A percentile compares a stretch with the other conserved stretches of the same genome.
These are phyloP conservation scores for Struthidea cinerea DNA, from an alignment of 2,113 vertebrate genomes.

Conservation along the genomic window DNA sequence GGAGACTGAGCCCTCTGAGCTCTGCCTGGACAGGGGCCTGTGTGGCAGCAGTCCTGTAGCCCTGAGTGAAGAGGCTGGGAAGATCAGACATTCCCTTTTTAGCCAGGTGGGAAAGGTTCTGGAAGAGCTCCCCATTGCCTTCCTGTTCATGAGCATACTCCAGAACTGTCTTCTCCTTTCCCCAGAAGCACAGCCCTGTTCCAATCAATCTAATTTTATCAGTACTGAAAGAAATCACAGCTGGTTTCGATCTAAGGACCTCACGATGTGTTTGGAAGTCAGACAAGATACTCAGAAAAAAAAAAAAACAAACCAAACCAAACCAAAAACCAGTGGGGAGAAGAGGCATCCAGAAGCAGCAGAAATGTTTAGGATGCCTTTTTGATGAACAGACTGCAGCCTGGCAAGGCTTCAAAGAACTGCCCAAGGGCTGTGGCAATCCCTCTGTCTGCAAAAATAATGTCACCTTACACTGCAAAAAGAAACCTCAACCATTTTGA, in stretches of 20 bases:
- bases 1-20: not conserved
- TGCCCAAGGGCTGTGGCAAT: not conserved
- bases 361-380: conserved; percentile 33
- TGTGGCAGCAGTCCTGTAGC: not conserved
- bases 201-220: not conserved
- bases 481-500: not conserved
- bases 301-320: not conserved
- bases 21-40: not conserved
- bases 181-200: not conserved
- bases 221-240: conserved; percentile 11
- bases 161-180: not conserved
- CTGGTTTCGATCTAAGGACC: conserved; percentile 41
- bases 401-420: not conserved
- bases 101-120: not conserved
- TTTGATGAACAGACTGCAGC: not conserved
- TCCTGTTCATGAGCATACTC: not conserved
- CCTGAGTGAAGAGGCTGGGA: not conserved
- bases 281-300: conserved; percentile 21
- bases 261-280: conserved; percentile 26
- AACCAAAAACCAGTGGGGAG: not conserved
- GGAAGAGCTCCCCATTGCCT: not conserved
- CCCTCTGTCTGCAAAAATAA: not conserved
- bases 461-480: not conserved
- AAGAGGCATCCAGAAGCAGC: conserved; percentile 4
- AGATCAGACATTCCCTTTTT: rapidly evolving